Evolutionary conservation across 2,888 invertebrate genomes (phyloP), one percentile per base, ranked within the genome.

Genomic region (Drosophila rellima): DNA sequence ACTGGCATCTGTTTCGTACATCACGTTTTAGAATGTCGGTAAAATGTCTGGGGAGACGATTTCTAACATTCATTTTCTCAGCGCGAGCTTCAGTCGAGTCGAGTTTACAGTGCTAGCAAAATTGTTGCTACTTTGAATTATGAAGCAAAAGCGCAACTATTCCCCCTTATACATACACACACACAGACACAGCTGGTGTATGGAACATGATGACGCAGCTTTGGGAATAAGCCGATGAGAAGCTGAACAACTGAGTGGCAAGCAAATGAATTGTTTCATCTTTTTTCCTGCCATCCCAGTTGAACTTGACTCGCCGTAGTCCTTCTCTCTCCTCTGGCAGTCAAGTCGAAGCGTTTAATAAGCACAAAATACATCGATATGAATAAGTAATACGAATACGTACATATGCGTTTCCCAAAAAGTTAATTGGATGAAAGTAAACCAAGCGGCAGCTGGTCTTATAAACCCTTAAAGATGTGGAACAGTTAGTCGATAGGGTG

Each of bases 31-130:
- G 79, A 82, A 66, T 82, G 76, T 65, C 65, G 66, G 57, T 59
- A 69, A 88, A 87, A 67, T 81, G 87, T 63, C 84, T 67, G 31
- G 84, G 81, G 87, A 88, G 57, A 70, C 77, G 76, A 79, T 81
- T 87, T 79, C 69, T 81, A 85, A 86, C 89, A 87, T 85, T 85
- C 79, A 85, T 85, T 85, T 86, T 70, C 74, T 66, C 35, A 13
- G 48, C 66, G 60, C 42, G 20, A 23, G 23, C 42, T 62, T 74
- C 55, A 69, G 69, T 67, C 66, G 68, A 61, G 57, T 61, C 66
- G 45, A 66, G 80, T 72, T 82, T 80, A 61, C 72, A 74, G 59
- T 74, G 72, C 69, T 45, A 44, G 67, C 52, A 64, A 74, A 74
- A 74, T 79, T 70, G 79, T 74, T 74, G 79, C 70, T 54, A 70